phyloP scores from a whole-genome alignment of 2,113 vertebrate genomes.

The Siniperca knerii region DNA sequence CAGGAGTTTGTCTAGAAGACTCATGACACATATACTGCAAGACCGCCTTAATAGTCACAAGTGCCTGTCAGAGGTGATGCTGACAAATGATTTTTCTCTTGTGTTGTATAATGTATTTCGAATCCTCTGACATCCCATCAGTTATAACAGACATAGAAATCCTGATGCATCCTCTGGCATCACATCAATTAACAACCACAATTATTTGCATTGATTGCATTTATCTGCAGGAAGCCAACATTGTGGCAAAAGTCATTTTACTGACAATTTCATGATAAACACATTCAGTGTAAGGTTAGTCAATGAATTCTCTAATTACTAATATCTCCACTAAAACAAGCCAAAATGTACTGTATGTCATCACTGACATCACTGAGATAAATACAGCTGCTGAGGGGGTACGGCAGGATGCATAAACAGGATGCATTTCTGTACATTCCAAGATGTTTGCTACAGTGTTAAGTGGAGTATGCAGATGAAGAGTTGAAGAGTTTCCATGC shows the following conservation, averaged over 20 bases:
- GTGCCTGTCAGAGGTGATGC: slow-evolving; percentile 8
- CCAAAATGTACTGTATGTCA: background rate
- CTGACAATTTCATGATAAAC: background rate
- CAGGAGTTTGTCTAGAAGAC: slow-evolving; percentile 14
- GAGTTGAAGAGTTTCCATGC: slow-evolving; percentile 23
- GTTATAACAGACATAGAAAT: background rate
- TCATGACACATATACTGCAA: slow-evolving; percentile 19
- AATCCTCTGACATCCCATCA: background rate
- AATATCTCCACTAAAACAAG: background rate
- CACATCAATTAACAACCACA: background rate
- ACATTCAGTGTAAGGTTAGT: background rate
- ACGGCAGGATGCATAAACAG: slow-evolving; percentile 51
- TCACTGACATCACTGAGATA: slow-evolving; percentile 16
- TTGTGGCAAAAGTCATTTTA: background rate
- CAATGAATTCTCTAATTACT: background rate
- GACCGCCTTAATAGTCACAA: background rate
- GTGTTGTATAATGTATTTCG: background rate
- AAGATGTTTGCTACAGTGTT: slow-evolving; percentile 17
- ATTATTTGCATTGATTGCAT: background rate
- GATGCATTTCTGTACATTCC: slow-evolving; percentile 47
- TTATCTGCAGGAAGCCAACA: background rate
- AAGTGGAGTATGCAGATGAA: slow-evolving; percentile 5
- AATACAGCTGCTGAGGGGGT: slow-evolving; percentile 57
- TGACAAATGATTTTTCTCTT: slow-evolving; percentile 8
- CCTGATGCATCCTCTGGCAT: background rate